Evolutionary conservation across 2,113 vertebrate genomes (phyloP).

Genomic region (cattle (Bos taurus)): DNA sequence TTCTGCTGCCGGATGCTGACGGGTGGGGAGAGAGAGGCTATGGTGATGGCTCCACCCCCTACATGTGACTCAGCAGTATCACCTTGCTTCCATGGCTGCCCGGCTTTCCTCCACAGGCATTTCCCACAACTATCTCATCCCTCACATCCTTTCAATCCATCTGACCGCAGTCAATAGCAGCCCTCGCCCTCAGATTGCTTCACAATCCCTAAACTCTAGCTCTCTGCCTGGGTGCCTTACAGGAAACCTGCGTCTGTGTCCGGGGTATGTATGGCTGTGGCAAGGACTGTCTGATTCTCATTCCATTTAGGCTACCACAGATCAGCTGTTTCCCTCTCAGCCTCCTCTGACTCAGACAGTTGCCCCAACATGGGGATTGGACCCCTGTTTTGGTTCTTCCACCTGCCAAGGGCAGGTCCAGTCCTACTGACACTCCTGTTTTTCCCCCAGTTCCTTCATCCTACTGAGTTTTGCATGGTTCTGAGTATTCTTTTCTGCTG

Average conservation of each 20-base stretch:
- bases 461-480: not conserved
- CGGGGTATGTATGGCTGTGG: not conserved
- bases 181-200: not conserved
- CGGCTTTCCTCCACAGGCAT: not conserved
- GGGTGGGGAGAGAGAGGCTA: not conserved
- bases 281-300: not conserved
- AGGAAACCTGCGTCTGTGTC: not conserved
- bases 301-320: not conserved
- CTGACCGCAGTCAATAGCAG: not conserved
- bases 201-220: not conserved
- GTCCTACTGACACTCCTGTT: not conserved
- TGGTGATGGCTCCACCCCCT: not conserved
- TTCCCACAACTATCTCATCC: not conserved
- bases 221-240: not conserved
- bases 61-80: not conserved
- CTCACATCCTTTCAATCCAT: not conserved
- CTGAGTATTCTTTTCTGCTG: not conserved
- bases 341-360: not conserved
- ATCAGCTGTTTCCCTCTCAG: not conserved
- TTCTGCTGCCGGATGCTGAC: not conserved
- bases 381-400: not conserved
- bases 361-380: not conserved
- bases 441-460: not conserved
- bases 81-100: not conserved
- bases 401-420: not conserved